Conservation (phyloP, 2,113 vertebrate species). For the Elephantulus edwardii region DNA sequence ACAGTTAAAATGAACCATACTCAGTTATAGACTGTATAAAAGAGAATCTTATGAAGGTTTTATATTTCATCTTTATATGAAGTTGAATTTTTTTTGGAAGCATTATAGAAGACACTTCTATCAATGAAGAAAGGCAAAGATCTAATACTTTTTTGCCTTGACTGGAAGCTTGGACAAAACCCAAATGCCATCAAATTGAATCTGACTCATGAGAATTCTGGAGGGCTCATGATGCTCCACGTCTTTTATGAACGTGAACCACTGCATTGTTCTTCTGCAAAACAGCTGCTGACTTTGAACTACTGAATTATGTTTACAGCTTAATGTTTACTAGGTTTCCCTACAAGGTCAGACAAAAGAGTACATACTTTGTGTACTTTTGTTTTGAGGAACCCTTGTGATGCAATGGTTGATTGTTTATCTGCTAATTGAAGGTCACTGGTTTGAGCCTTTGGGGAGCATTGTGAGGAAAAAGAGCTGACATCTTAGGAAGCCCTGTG, state of each 20-base stretch:
- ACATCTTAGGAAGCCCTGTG: no score
- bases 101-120: background rate
- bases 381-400: background rate
- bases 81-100: background rate
- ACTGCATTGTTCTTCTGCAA: no score
- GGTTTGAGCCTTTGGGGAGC: background rate
- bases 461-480: background rate
- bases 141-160: constrained; percentile 5
- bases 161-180: background rate
- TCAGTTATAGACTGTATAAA: background rate
- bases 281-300: no score
- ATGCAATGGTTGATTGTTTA: background rate
- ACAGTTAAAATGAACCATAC: background rate
- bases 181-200: no score
- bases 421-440: background rate
- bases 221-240: no score
- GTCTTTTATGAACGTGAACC: no score
- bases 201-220: no score
- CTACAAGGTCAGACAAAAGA: background rate
- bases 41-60: no score
- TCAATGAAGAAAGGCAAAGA: background rate
- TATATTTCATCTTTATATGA: constrained; percentile 16
- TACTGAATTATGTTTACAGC: no score
- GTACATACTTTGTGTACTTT: background rate
- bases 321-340: no score